Evolutionary conservation across 2,797 vertebrate species (phyloP), one percentile per base, ranked within the genome.

Genomic region (Gymnothorax javanicus): DNA sequence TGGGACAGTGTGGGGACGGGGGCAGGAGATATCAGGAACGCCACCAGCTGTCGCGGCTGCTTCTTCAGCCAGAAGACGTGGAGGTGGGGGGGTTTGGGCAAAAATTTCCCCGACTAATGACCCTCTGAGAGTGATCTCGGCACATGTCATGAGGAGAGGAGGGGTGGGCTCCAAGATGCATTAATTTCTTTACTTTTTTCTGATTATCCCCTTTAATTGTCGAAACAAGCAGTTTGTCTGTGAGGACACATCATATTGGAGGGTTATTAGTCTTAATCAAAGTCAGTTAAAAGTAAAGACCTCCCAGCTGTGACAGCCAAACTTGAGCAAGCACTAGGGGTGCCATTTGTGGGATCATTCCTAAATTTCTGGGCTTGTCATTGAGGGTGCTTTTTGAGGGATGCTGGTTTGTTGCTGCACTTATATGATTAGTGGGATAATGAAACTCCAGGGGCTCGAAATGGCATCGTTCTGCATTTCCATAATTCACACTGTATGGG

Each of bases 11-110:
- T 6, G 23, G 64, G 25, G 79, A 82, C 56, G 8, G 64, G 25
- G 25, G 50, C 43, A 54, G 56, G 54, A 50, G 83, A 52, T 6
- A 7, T 4, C 43, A 83, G 17, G 23, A 81, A n/a, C 77, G 91
- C 88, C 91, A 94, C 92, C 95, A 95, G 94, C 95, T 95, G 95
- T 94, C 92, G 83, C 88, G 54, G 87, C 90, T 90, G 84, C 91
- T 92, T 89, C 91, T 81, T 88, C 88, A 92, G 92, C 93, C 89
- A 79, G 88, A 83, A 89, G n/a, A 90, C 82, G 56, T 84, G 88
- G 89, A 87, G 77, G 90, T 87, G 15, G 67, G 83, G 84, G 82
- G 75, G 83, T 1, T 73, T 50, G 79, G 84, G 84, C 60, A 77
- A 60, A 50, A 7, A 56, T 69, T 82, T 82, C 52, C 17, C 27